Conservation (phyloP, 2,797 vertebrate genomes). For the Cryptoblepharus egeriae region DNA sequence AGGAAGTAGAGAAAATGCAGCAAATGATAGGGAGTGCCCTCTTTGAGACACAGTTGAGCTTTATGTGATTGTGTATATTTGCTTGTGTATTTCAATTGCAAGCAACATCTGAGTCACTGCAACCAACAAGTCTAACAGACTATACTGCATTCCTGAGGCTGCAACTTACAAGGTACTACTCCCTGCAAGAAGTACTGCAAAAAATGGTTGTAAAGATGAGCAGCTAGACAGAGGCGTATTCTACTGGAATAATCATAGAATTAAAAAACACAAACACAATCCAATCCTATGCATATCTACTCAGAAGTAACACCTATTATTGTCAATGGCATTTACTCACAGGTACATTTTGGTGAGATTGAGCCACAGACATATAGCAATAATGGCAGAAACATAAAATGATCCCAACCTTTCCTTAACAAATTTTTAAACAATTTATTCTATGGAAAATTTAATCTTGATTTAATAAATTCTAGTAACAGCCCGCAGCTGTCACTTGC, state of each 20-base stretch:
- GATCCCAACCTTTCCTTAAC: no score
- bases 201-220: background rate
- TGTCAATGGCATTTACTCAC: no score
- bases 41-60: background rate
- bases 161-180: background rate
- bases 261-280: no score
- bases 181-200: background rate
- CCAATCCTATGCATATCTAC: no score
- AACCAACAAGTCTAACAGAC: constrained; percentile 33
- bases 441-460: no score
- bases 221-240: background rate
- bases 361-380: background rate
- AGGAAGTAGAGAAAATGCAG: background rate
- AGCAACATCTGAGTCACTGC: background rate
- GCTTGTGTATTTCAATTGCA: background rate
- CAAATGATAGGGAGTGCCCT: background rate
- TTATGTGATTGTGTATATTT: background rate
- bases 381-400: background rate
- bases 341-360: no score
- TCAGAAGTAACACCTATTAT: no score
- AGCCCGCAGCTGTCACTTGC: no score
- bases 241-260: background rate
- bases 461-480: no score
- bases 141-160: constrained; percentile 31
- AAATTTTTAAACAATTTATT: background rate